Evolutionary conservation across 2,888 invertebrate species (phyloP).

Genomic region (Neoscelio sp.): DNA sequence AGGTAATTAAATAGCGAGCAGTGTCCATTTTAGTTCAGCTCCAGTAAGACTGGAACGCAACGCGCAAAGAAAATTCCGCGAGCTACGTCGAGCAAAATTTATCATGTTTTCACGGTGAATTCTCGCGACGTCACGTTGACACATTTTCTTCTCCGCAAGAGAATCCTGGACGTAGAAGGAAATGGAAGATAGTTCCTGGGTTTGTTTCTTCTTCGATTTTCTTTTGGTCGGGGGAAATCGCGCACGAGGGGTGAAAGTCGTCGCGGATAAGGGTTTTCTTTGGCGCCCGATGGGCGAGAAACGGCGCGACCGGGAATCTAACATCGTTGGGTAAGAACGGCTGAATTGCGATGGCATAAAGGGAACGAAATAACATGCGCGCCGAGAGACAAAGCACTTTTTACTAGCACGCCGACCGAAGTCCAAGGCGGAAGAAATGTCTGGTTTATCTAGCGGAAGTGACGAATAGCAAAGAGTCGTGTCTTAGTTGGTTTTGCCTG

Average conservation of each 20-base stretch:
- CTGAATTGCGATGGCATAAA: conserved; percentile 46
- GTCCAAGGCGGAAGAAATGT: conserved; percentile 67
- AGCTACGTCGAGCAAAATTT: conserved; percentile 7
- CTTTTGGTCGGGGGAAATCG: conserved; percentile 66
- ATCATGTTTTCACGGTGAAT: conserved; percentile 33
- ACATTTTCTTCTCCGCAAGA: conserved; percentile 21
- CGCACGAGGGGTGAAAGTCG: conserved; percentile 50
- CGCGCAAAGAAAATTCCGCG: conserved; percentile 21
- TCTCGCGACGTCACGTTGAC: too few relatives aligned
- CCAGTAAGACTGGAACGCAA: conserved; percentile 10
- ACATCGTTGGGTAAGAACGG: conserved; percentile 13
- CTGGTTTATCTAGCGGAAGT: conserved; percentile 79
- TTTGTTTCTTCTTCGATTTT: conserved; percentile 40
- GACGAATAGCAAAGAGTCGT: conserved; percentile 75
- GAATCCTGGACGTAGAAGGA: conserved; percentile 18
- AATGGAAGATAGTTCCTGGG: conserved; percentile 34
- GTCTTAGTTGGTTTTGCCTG: conserved; percentile 69
- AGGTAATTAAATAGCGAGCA: conserved; percentile 33
- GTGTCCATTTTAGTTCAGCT: neutral
- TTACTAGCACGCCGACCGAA: conserved; percentile 63
- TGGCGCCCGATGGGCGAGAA: conserved; percentile 50
- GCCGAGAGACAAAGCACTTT: conserved; percentile 73
- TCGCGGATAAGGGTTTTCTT: conserved; percentile 57
- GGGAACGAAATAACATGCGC: conserved; percentile 48
- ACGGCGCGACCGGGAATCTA: conserved; percentile 26